These are phyloP conservation scores for Oceanodroma tethys DNA, from an alignment of 2,113 vertebrate species.

Conservation along the genomic window DNA sequence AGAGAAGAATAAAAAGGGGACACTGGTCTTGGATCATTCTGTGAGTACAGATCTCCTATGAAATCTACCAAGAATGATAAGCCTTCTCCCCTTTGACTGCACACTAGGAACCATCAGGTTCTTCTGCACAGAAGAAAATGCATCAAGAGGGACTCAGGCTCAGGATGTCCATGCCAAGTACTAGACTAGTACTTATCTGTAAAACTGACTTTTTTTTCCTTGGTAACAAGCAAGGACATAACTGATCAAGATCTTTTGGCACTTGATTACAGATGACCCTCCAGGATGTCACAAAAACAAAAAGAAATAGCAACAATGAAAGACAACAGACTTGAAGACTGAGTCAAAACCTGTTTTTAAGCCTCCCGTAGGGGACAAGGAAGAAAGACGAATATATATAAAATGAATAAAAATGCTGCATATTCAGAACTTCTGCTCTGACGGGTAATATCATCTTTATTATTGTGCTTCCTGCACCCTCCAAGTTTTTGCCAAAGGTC, in stretches of 20 bases:
- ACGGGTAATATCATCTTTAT: not conserved
- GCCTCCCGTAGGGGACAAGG: not conserved
- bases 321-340: not conserved
- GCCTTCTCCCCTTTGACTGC: not conserved
- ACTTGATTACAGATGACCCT: not conserved
- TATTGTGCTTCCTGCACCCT: not conserved
- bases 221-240: not conserved
- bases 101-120: not conserved
- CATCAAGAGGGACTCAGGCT: not conserved
- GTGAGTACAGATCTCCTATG: not conserved
- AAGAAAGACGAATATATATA: not conserved
- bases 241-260: not conserved
- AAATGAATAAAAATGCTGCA: not conserved
- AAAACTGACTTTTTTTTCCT: not conserved
- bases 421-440: not conserved
- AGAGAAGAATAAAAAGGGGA: not conserved
- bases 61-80: not conserved
- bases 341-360: not conserved
- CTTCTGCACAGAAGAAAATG: not conserved
- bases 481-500: not conserved
- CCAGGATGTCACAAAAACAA: not conserved
- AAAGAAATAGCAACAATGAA: not conserved
- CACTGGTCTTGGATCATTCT: not conserved
- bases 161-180: not conserved
- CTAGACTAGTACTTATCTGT: not conserved